Conservation (phyloP, 2,888 invertebrate genomes). For the Argynnis bischoffii region DNA sequence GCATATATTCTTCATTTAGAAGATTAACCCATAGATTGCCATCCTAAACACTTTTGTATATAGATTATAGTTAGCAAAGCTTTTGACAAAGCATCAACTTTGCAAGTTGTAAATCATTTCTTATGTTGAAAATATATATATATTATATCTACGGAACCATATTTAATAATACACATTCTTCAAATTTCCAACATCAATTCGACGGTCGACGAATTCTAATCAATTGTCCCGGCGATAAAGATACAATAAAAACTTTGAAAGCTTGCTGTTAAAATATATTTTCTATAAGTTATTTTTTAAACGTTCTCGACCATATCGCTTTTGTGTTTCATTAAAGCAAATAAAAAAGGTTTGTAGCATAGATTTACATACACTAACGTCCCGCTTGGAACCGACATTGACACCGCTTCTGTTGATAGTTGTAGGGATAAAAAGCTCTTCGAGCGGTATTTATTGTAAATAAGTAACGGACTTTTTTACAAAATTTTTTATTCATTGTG, state of each 20-base stretch:
- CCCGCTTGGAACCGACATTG: neutral
- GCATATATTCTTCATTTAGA: too few relatives aligned
- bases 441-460: too few relatives aligned
- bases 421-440: too few relatives aligned
- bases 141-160: conserved; percentile 14
- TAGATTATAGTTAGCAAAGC: too few relatives aligned
- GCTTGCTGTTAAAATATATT: conserved; percentile 1
- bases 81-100: too few relatives aligned
- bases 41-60: too few relatives aligned
- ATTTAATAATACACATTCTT: conserved; percentile 3
- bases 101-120: too few relatives aligned
- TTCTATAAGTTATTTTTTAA: conserved; percentile 4
- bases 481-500: too few relatives aligned
- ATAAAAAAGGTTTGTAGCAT: conserved; percentile 3
- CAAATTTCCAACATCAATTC: neutral
- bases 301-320: conserved; percentile 1
- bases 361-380: neutral
- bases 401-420: conserved; percentile 3
- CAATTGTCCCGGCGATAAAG: conserved; percentile 37
- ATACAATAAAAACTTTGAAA: conserved; percentile 24
- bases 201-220: conserved; percentile 34
- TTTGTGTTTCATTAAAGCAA: neutral
- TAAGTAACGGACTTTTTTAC: too few relatives aligned
- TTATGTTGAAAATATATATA: too few relatives aligned
- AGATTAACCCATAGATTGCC: too few relatives aligned